Conservation (phyloP, 2,113 vertebrate genomes). For the Craseonycteris thonglongyai region DNA sequence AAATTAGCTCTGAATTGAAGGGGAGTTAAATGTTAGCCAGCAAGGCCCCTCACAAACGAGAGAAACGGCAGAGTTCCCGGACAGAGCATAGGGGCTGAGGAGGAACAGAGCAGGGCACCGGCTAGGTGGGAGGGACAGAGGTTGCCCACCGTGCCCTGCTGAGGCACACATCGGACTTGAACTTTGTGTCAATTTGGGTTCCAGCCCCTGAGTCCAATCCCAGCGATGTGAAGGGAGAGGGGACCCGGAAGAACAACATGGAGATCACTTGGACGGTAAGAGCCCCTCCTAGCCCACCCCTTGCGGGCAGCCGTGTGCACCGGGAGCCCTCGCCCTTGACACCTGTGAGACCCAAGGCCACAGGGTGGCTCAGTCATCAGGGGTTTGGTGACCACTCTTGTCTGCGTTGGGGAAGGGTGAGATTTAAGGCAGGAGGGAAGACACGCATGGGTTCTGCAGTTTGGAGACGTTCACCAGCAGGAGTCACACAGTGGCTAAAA, state of each 20-base stretch:
- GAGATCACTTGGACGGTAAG: conserved; percentile 96
- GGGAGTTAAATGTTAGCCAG: not conserved
- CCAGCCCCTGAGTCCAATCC: conserved; percentile 92
- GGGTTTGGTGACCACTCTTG: not conserved
- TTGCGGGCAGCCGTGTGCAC: fast-evolving
- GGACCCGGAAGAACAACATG: conserved; percentile 94
- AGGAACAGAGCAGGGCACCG: fast-evolving
- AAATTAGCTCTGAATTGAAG: not conserved
- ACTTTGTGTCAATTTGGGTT: conserved; percentile 49
- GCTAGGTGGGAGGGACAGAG: fast-evolving
- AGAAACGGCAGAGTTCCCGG: not conserved
- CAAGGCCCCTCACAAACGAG: not conserved
- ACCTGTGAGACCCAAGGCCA: fast-evolving
- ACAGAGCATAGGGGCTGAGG: not conserved
- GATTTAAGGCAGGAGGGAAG: not conserved
- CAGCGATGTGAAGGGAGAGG: conserved; percentile 86
- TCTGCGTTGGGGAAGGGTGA: not conserved
- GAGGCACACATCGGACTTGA: not conserved
- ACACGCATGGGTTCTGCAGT: not conserved
- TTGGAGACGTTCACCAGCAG: not conserved
- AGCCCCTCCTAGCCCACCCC: not conserved
- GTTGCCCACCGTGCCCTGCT: not conserved
- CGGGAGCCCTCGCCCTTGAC: not conserved
- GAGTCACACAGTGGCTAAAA: not conserved
- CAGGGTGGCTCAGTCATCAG: not conserved